Conservation (phyloP, 2,888 invertebrate species). For the Dicyrtoma fusca region DNA sequence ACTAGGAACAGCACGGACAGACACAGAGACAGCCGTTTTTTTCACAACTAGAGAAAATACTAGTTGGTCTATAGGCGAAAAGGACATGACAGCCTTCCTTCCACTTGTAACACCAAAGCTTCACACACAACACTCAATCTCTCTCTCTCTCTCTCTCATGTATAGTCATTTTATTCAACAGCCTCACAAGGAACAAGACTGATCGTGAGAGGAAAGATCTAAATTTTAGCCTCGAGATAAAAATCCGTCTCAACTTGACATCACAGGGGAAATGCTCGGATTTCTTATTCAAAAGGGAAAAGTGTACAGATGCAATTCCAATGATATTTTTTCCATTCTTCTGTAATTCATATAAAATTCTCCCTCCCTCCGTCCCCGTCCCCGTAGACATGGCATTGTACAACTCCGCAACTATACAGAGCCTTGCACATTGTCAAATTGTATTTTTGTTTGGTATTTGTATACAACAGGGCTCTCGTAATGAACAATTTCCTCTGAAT, state of each 20-base stretch:
- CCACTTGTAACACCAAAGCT: conserved; percentile 12
- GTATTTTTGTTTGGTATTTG: too few species aligned
- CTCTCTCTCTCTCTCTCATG: background rate
- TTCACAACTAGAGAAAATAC: background rate
- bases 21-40: background rate
- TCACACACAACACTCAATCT: conserved; percentile 7
- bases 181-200: background rate
- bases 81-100: conserved; percentile 16
- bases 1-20: background rate
- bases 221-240: conserved; percentile 14
- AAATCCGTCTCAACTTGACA: conserved; percentile 8
- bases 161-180: background rate
- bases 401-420: too few species aligned
- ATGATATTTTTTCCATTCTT: too few species aligned
- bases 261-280: background rate
- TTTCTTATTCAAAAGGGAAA: background rate
- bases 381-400: too few species aligned
- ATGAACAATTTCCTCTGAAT: too few species aligned
- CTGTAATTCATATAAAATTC: too few species aligned
- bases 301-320: background rate
- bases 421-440: too few species aligned
- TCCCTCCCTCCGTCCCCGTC: too few species aligned
- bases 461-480: too few species aligned
- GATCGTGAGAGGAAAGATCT: background rate
- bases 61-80: background rate